Base-by-base conservation (phyloP, 2,797 vertebrate genomes). In the Dicrostonyx torquatus region DNA sequence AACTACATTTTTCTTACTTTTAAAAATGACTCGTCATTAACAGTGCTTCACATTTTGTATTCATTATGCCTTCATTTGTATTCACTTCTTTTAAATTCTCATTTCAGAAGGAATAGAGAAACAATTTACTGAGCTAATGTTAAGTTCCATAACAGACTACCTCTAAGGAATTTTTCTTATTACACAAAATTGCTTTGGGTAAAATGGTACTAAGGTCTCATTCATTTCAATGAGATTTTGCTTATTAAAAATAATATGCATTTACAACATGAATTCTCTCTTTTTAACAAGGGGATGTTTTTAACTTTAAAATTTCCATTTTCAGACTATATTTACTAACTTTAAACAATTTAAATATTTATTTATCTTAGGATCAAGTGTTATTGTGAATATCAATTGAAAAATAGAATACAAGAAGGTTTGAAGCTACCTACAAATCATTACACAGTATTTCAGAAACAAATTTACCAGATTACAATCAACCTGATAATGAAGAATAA, bases 161-260 rank as follows among this genome's bases (percentile, higher is more conserved):
- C 94, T 96, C 95, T 86, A 91, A 97, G 95, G 96, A 97, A 96
- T 97, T 98, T 93, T 55, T 97, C 93, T 97, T 97, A 97, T 97
- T 97, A 93, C 77, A 92, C 95, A 97, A 97, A 98, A 97, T 97
- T 97, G 96, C 96, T 97, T 96, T 97, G 97, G 96, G 96, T 97
- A 94, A 96, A 97, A 97, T 93, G 94, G 96, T 97, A 89, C 97
- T 97, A 97, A 98, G 96, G 96, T 97, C 96, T 97, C 96, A 97
- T 97, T 97, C 94, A 95, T 89, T 97, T 95, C 90, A 97, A 96
- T 97, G 96, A 98, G 93, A 64, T 96, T 97, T 97, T 97, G 96
- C 94, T 97, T 98, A 97, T 97, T 98, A 97, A 97, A 98, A 97
- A 97, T 97, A 96, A 97, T 94, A 91, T 78, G 83, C 79, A 89